Percentiles rank a stretch among this genome's conserved stretches.
Conservation (phyloP, 2,113 vertebrate species). For the Tringa solitaria region DNA sequence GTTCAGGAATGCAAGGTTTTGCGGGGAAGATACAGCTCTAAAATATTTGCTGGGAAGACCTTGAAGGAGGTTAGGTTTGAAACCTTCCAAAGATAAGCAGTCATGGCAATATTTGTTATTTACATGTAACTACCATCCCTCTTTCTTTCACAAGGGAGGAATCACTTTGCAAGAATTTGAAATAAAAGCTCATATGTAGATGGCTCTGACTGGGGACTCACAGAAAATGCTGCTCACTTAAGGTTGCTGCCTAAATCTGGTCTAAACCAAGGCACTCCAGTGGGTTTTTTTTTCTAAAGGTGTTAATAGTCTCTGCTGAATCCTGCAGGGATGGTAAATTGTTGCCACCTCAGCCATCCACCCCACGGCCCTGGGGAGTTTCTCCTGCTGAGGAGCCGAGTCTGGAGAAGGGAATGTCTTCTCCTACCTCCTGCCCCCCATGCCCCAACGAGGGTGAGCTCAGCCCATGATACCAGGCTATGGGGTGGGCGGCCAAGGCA, state of each 20-base stretch:
- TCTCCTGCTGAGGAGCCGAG: accelerated
- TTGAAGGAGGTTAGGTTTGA: slow-evolving; percentile 23
- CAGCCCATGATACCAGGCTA: accelerated
- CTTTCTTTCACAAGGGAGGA: slow-evolving; percentile 4
- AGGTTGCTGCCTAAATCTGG: not conserved
- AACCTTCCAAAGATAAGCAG: slow-evolving; percentile 23
- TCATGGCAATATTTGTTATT: slow-evolving; percentile 38
- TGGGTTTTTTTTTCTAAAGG: not conserved
- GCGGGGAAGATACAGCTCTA: not conserved
- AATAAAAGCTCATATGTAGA: not conserved
- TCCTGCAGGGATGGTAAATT: not conserved
- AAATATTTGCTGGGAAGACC: not conserved
- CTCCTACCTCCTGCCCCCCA: not conserved
- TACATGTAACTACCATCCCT: not conserved
- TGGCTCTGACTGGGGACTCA: not conserved
- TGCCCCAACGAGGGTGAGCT: not conserved
- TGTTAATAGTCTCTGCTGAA: not conserved
- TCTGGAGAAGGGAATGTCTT: not conserved
- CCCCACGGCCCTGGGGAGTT: no score
- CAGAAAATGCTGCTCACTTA: not conserved
- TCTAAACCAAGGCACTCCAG: not conserved
- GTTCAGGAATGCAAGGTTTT: slow-evolving; percentile 46
- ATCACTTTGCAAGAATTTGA: not conserved
- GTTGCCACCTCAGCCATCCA: not conserved
- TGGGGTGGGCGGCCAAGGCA: not conserved